Conservation (phyloP, 1,140 invertebrate species). For the Neodiprion virginianus region DNA sequence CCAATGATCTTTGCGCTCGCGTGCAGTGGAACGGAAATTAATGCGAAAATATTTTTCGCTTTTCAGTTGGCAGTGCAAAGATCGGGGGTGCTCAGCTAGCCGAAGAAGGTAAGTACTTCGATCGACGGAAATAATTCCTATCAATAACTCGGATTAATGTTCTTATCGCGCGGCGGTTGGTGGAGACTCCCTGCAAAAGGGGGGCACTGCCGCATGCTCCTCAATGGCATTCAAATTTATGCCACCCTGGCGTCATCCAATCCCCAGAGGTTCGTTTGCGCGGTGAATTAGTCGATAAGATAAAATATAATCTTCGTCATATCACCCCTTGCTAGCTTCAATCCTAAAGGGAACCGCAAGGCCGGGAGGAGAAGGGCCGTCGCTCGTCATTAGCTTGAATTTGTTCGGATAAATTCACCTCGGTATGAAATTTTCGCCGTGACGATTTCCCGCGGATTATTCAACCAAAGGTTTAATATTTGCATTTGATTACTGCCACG, state of each 20-base stretch:
- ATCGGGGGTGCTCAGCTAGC: conserved; percentile 62
- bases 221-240: conserved; percentile 12
- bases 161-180: neutral
- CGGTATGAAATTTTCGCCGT: neutral
- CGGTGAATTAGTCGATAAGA: conserved; percentile 15
- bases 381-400: conserved; percentile 5
- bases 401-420: conserved; percentile 5
- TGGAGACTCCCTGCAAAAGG: conserved; percentile 5
- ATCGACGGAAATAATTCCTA: conserved; percentile 22
- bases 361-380: neutral
- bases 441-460: neutral
- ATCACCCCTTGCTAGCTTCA: neutral
- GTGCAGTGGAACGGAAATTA: too few species aligned
- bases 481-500: neutral
- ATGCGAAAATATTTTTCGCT: neutral
- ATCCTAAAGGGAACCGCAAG: too few species aligned
- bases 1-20: neutral
- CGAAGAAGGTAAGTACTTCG: conserved; percentile 61
- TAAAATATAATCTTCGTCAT: conserved; percentile 13
- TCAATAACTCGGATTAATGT: neutral
- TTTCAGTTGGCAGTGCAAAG: conserved; percentile 58
- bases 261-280: conserved; percentile 11
- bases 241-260: neutral
- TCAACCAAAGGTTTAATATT: neutral
- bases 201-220: neutral